phyloP scores from a whole-genome alignment of 2,888 invertebrate genomes.

The Brachylomia viminalis region DNA sequence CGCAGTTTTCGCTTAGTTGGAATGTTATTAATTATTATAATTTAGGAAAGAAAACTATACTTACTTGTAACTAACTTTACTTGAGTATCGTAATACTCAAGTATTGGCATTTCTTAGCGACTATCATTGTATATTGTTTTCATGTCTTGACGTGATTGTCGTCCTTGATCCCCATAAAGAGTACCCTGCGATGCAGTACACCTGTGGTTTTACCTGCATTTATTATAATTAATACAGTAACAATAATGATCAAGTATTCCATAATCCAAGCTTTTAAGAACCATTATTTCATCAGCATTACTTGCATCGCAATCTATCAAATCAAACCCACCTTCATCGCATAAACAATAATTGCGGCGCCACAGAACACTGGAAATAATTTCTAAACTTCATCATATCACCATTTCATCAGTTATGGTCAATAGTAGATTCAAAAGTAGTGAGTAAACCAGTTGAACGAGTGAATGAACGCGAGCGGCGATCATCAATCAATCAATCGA shows the following conservation, averaged over 20 bases:
- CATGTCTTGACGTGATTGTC: not conserved
- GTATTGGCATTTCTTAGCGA: not conserved
- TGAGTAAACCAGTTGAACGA: conserved; percentile 59
- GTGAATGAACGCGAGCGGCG: conserved; percentile 78
- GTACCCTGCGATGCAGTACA: not conserved
- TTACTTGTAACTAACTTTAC: too few species aligned
- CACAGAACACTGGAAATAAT: conserved; percentile 55
- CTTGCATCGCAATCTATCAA: conserved; percentile 34
- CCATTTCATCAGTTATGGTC: conserved; percentile 59
- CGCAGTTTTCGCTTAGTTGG: not conserved
- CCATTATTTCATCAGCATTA: conserved; percentile 26
- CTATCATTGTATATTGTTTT: not conserved
- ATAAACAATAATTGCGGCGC: conserved; percentile 55
- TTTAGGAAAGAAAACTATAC: too few species aligned
- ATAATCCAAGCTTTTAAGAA: conserved; percentile 20
- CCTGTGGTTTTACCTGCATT: not conserved
- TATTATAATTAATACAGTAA: not conserved
- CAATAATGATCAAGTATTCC: conserved; percentile 20
- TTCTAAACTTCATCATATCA: conserved; percentile 54
- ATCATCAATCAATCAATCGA: conserved; percentile 85
- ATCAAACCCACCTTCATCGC: conserved; percentile 39
- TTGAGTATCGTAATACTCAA: too few species aligned
- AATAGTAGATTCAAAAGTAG: conserved; percentile 62
- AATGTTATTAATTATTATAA: not conserved
- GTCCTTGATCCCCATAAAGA: not conserved